phyloP scores from a whole-genome alignment of 2,888 invertebrate species.

The Lithophane socia region DNA sequence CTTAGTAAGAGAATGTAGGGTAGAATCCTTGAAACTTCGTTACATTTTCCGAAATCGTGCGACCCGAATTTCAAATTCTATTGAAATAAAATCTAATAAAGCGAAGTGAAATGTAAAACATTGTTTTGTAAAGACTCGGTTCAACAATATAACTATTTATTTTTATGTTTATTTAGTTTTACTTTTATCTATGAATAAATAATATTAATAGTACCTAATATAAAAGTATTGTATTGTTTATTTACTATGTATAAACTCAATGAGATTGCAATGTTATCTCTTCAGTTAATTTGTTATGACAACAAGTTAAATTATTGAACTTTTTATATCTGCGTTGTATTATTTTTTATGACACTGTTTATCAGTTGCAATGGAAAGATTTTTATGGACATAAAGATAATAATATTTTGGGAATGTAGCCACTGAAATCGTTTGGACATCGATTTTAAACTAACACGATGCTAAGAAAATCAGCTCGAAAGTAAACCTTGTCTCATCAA shows the following conservation, averaged over 20 bases:
- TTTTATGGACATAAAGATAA: background rate
- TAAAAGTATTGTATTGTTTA: conserved; percentile 13
- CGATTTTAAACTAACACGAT: background rate
- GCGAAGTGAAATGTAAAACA: conserved; percentile 8
- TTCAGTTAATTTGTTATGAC: conserved; percentile 20
- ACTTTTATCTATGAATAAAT: conserved; percentile 1
- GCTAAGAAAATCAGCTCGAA: background rate
- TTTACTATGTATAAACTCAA: background rate
- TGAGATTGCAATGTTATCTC: conserved; percentile 35
- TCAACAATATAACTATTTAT: background rate
- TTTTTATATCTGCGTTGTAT: conserved; percentile 21
- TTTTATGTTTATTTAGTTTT: background rate
- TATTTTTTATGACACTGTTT: background rate
- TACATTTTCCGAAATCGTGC: background rate
- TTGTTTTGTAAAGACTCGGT: background rate
- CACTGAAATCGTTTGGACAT: background rate
- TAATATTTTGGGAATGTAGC: background rate
- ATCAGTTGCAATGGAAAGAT: conserved; percentile 4
- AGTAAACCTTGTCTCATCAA: background rate
- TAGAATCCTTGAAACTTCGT: conserved; percentile 9
- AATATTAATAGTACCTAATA: background rate
- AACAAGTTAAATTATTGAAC: conserved; percentile 44
- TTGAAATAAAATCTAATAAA: conserved; percentile 2
- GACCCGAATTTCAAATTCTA: background rate
- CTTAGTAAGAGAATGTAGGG: conserved; percentile 5